phyloP scores from a whole-genome alignment of 2,113 vertebrate species.

The Rhinogobius similis region DNA sequence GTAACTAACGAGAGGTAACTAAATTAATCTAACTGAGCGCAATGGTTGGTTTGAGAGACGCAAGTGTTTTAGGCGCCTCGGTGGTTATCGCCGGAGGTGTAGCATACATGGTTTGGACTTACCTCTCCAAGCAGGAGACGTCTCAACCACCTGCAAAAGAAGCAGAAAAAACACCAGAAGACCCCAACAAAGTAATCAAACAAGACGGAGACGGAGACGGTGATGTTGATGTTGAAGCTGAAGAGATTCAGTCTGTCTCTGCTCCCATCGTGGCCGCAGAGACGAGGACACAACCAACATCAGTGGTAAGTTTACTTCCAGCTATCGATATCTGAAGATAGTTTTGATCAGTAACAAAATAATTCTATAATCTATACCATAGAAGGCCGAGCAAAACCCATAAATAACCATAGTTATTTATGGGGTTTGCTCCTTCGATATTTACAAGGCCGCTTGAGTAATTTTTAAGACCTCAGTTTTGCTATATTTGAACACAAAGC shows the following conservation, averaged over 20 bases:
- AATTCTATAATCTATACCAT: too few species aligned
- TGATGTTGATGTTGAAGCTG: not conserved
- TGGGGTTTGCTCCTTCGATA: too few species aligned
- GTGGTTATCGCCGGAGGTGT: conserved; percentile 68
- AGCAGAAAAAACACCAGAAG: not conserved
- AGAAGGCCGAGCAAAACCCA: too few species aligned
- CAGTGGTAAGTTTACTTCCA: not conserved
- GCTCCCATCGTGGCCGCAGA: not conserved
- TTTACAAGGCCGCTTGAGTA: too few species aligned
- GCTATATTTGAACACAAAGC: too few species aligned
- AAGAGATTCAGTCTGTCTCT: not conserved
- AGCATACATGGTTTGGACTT: conserved; percentile 71
- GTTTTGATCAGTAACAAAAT: too few species aligned
- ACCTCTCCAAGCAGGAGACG: not conserved
- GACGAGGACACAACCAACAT: not conserved
- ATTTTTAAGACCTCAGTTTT: too few species aligned
- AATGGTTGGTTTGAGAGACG: conserved; percentile 67
- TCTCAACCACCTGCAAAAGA: conserved; percentile 19
- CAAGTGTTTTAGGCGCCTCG: conserved; percentile 63
- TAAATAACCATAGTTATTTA: too few species aligned
- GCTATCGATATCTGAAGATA: too few species aligned
- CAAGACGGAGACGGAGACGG: not conserved
- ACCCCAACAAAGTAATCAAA: not conserved
- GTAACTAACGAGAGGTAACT: not conserved
- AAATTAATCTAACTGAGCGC: not conserved